Evolutionary conservation across 1,140 invertebrate genomes (phyloP).

Genomic region (Cryptotermes secundus): DNA sequence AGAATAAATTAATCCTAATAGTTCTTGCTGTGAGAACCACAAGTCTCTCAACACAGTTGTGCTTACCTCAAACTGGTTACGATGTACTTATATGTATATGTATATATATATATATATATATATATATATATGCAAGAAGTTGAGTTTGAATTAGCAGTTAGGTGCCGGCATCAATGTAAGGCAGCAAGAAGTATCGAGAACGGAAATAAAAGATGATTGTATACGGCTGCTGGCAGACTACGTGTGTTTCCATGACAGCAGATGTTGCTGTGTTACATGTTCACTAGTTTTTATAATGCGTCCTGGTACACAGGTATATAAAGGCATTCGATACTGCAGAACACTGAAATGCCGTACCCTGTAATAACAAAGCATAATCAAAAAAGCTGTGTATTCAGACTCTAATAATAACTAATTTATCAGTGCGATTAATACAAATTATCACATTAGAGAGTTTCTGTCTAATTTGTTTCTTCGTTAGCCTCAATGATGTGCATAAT

Average conservation of each 20-base stretch:
- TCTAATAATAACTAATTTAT: no score
- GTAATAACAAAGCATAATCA: no score
- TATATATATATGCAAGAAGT: background rate
- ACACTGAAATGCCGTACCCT: background rate
- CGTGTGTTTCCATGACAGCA: background rate
- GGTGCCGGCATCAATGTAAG: background rate
- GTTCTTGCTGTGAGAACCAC: no score
- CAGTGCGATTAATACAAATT: no score
- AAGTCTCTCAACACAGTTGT: no score
- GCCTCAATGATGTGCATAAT: no score
- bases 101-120: no score
- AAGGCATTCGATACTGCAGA: background rate
- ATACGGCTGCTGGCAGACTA: background rate
- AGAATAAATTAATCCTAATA: no score
- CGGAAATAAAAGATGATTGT: slow-evolving; percentile 13
- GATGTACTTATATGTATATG: background rate
- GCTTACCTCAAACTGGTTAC: background rate
- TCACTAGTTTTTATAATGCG: background rate
- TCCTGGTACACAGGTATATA: background rate
- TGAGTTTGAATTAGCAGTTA: background rate
- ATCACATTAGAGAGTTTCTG: no score
- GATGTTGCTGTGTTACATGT: background rate
- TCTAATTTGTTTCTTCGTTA: no score
- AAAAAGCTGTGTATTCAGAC: no score
- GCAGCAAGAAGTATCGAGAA: background rate